A percentile compares a stretch with the other conserved stretches of the same genome.
Evolutionary conservation across 1,140 invertebrate genomes (phyloP).

Genomic region (Leguminivora glycinivorella): DNA sequence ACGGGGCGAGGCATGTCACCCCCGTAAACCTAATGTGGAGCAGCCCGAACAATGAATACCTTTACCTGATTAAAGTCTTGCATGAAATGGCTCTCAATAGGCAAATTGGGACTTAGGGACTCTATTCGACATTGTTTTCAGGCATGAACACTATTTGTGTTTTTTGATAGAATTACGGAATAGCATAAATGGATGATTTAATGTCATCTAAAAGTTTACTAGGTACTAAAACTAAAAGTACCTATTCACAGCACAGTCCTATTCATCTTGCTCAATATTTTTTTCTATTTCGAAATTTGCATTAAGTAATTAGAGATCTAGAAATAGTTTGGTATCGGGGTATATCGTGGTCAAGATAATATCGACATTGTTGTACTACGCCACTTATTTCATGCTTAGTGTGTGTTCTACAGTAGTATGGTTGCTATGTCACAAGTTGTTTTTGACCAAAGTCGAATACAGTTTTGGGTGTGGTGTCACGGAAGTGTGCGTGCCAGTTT

Average conservation of each 20-base stretch:
- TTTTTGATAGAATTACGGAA: no score
- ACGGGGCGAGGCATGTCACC: not conserved
- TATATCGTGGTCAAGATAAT: no score
- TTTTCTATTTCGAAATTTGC: not conserved
- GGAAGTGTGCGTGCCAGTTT: not conserved
- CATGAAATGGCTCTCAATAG: constrained; percentile 24
- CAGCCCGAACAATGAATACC: not conserved
- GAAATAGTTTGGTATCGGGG: no score
- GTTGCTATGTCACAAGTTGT: not conserved
- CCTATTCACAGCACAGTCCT: no score
- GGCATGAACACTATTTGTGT: not conserved
- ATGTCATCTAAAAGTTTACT: no score
- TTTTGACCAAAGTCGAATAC: not conserved
- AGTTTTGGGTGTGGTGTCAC: not conserved
- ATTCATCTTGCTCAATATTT: not conserved
- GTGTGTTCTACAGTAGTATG: no score
- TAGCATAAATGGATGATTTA: no score
- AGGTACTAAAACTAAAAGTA: no score
- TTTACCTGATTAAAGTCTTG: constrained; percentile 21
- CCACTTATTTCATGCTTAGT: no score
- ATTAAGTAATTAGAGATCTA: no score
- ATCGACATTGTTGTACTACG: no score
- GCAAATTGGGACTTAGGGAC: not conserved
- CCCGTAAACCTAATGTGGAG: constrained; percentile 9
- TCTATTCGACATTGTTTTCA: not conserved